Conservation (phyloP, 92 coral and sea anemone genomes). For the Epizoanthus illoricatus region DNA sequence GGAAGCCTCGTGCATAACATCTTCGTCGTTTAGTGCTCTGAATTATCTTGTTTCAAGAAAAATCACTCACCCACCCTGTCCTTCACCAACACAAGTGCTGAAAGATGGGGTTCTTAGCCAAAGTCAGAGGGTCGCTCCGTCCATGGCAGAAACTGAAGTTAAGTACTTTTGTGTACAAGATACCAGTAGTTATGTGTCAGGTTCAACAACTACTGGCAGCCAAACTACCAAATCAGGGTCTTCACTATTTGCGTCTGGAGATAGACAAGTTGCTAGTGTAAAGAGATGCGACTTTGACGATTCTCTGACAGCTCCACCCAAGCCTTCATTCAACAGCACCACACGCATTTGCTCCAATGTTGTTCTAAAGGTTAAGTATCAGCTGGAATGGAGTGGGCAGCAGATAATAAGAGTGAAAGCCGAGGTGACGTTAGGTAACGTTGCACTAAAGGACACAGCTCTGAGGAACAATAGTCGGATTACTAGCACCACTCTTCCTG, state of each 20-base stretch:
- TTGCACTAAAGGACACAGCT: conserved; percentile 35
- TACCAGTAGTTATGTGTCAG: conserved; percentile 36
- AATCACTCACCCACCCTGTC: conserved; percentile 65
- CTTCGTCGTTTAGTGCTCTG: conserved; percentile 77
- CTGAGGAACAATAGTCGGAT: neutral
- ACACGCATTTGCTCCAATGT: conserved; percentile 72
- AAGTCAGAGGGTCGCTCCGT: conserved; percentile 58
- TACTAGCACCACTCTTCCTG: conserved; percentile 36
- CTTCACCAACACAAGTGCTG: conserved; percentile 80
- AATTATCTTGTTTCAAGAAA: conserved; percentile 75
- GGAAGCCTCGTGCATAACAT: conserved; percentile 69
- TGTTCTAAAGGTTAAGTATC: conserved; percentile 78
- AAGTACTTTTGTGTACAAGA: conserved; percentile 75
- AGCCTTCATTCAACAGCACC: conserved; percentile 70
- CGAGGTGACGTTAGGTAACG: conserved; percentile 62
- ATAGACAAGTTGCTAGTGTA: neutral
- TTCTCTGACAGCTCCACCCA: conserved; percentile 78
- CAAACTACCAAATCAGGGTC: conserved; percentile 21
- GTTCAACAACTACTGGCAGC: neutral
- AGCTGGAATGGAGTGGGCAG: conserved; percentile 65
- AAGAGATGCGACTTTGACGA: conserved; percentile 84
- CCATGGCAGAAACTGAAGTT: conserved; percentile 65
- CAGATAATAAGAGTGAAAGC: conserved; percentile 66
- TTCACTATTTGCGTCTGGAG: conserved; percentile 38
- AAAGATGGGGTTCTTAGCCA: conserved; percentile 61